A percentile compares a stretch with the other conserved stretches of the same genome.
Evolutionary conservation across 2,888 invertebrate genomes (phyloP).

Genomic region (Microctonus aethiopoides): DNA sequence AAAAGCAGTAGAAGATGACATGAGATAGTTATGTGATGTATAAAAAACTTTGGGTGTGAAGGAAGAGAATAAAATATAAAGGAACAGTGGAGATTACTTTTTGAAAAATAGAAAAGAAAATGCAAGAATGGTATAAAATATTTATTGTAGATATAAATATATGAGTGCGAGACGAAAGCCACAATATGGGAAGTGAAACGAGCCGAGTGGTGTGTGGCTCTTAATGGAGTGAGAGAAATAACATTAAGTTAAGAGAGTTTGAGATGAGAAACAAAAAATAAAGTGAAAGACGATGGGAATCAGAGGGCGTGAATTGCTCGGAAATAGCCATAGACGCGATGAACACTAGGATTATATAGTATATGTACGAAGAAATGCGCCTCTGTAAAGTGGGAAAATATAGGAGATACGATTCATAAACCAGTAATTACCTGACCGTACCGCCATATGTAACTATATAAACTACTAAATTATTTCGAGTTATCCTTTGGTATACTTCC

Average conservation of each 20-base stretch:
- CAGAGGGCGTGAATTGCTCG: constrained; percentile 58
- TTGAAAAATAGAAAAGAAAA: no score
- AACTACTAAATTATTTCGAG: constrained; percentile 12
- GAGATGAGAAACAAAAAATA: constrained; percentile 30
- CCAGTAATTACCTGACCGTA: constrained; percentile 59
- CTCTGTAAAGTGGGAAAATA: constrained; percentile 20
- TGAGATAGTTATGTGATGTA: no score
- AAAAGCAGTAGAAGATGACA: no score
- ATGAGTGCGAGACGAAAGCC: constrained; percentile 48
- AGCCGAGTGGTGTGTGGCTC: constrained; percentile 61
- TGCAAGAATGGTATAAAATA: no score
- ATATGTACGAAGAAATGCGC: constrained; percentile 15
- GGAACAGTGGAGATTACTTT: constrained; percentile 5
- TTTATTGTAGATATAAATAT: background rate
- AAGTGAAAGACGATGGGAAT: constrained; percentile 37
- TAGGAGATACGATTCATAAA: constrained; percentile 64
- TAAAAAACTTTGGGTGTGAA: no score
- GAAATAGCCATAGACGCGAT: constrained; percentile 54
- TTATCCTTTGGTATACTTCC: background rate
- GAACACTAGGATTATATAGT: no score
- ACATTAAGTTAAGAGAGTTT: constrained; percentile 57
- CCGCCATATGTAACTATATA: constrained; percentile 24
- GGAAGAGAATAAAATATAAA: no score
- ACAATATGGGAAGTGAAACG: constrained; percentile 63
- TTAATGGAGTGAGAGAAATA: constrained; percentile 64